These are phyloP conservation scores for Drosophila lacteicornis DNA, from an alignment of 1,140 invertebrate species.

Conservation along the genomic window DNA sequence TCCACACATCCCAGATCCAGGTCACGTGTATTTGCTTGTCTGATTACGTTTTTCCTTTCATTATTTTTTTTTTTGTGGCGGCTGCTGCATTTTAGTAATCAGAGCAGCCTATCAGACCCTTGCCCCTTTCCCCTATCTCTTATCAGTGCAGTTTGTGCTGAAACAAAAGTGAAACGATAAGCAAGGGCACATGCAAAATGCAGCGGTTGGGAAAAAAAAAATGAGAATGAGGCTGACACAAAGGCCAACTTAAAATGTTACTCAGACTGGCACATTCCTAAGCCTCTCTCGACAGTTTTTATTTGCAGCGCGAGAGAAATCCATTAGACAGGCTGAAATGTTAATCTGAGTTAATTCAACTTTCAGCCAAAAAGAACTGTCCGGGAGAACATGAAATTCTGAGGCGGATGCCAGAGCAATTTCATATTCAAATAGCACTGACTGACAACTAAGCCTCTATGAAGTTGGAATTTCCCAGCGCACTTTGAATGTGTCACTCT, in stretches of 20 bases:
- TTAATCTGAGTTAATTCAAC: constrained; percentile 36
- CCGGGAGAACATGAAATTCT: constrained; percentile 20
- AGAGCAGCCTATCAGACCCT: constrained; percentile 14
- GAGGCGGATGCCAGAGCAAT: constrained; percentile 16
- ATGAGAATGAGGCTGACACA: constrained; percentile 13
- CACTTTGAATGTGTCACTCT: constrained; percentile 7
- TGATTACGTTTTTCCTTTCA: constrained; percentile 43
- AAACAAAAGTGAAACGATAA: constrained; percentile 58
- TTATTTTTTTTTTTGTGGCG: constrained; percentile 16
- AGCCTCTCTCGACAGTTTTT: constrained; percentile 8
- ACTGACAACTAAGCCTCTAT: constrained; percentile 2
- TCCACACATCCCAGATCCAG: constrained; percentile 49
- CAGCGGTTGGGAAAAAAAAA: constrained; percentile 5
- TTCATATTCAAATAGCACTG: constrained; percentile 20
- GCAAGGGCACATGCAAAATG: constrained; percentile 41
- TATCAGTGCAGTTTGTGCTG: constrained; percentile 29
- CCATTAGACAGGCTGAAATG: constrained; percentile 35
- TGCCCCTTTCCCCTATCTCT: constrained; percentile 21
- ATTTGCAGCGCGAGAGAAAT: neutral
- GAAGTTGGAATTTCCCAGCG: constrained; percentile 10
- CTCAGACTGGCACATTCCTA: constrained; percentile 15
- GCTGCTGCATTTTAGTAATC: constrained; percentile 42
- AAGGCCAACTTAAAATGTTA: constrained; percentile 32
- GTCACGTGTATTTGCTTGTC: constrained; percentile 70
- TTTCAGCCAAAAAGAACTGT: constrained; percentile 22